Conservation (phyloP, 2,797 vertebrate species). For the Euphonia xanthogaster region DNA sequence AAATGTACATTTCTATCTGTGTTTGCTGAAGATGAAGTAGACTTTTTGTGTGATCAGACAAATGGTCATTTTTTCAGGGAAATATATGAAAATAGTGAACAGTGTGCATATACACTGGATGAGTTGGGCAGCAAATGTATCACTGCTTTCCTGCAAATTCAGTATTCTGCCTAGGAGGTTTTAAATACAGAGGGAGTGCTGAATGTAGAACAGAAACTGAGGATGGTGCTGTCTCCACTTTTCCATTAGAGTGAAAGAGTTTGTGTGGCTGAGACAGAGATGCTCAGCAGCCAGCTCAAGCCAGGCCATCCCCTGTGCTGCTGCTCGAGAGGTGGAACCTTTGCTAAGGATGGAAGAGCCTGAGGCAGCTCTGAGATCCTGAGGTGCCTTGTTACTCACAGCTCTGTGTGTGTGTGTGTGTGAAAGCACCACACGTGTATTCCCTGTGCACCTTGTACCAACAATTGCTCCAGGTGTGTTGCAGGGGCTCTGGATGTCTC, state of each 20-base stretch:
- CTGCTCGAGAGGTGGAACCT: neutral
- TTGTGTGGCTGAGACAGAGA: neutral
- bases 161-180: neutral
- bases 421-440: neutral
- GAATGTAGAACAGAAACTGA: neutral
- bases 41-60: neutral
- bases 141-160: neutral
- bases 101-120: accelerated
- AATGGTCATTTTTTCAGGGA: neutral
- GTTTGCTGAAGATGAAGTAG: neutral
- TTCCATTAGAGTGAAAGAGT: neutral
- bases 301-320: neutral
- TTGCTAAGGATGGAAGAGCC: neutral
- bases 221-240: neutral
- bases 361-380: neutral
- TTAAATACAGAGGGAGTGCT: neutral
- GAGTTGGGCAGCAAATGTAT: neutral
- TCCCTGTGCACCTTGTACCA: neutral
- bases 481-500: neutral
- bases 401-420: neutral
- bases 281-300: neutral
- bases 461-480: neutral
- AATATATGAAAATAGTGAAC: neutral
- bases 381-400: neutral
- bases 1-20: neutral